Percentiles rank a stretch among this genome's conserved stretches.
These are phyloP conservation scores for Collichthys lucidus DNA, from an alignment of 2,113 vertebrate genomes.

Conservation along the genomic window DNA sequence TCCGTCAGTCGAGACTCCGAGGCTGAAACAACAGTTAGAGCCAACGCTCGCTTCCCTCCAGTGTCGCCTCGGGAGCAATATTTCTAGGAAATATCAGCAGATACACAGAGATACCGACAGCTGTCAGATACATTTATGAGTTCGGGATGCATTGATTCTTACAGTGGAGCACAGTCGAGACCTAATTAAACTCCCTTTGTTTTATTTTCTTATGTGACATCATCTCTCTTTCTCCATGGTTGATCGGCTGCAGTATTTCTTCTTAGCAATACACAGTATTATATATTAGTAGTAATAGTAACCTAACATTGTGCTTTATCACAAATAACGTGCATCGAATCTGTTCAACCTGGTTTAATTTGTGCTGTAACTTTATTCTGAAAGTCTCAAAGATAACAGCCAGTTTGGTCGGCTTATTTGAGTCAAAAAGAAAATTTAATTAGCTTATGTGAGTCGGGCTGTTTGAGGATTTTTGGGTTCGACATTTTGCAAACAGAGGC, in stretches of 20 bases:
- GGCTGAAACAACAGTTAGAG: conserved; percentile 17
- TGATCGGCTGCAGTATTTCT: conserved; percentile 3
- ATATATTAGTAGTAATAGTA: background rate
- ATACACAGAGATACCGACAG: conserved; percentile 32
- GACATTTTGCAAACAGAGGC: background rate
- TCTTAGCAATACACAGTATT: background rate
- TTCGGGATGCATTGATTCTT: conserved; percentile 20
- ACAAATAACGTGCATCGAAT: too few species aligned
- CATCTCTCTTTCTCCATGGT: background rate
- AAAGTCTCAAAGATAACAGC: background rate
- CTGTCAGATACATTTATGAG: conserved; percentile 24
- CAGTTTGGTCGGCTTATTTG: background rate
- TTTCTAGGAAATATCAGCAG: conserved; percentile 5
- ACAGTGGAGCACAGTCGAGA: background rate
- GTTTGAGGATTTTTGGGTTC: background rate
- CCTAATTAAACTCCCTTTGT: background rate
- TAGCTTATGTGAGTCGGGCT: background rate
- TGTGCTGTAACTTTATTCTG: too few species aligned
- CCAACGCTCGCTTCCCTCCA: conserved; percentile 6
- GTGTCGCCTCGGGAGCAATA: conserved; percentile 6
- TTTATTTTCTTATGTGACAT: background rate
- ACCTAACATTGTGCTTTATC: background rate
- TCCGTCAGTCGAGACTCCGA: conserved; percentile 4
- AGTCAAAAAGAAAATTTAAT: background rate
- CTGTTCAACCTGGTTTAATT: too few species aligned